Conservation (phyloP, 2,113 vertebrate species). For the Camelus bactrianus region DNA sequence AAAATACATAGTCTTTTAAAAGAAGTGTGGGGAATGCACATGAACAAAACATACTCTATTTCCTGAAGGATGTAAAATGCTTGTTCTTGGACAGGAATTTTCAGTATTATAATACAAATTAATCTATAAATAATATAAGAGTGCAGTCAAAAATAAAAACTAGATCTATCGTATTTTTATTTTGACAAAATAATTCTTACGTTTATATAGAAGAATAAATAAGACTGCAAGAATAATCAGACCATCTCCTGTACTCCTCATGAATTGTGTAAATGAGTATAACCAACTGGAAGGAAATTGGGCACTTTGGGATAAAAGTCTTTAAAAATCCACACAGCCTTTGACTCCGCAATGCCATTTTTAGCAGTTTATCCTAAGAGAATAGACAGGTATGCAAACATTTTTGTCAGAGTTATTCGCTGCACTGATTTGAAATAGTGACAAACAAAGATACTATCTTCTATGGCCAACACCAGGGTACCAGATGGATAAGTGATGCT, state of each 20-base stretch:
- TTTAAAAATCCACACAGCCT: neutral
- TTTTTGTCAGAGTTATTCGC: neutral
- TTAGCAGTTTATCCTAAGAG: neutral
- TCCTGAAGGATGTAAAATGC: neutral
- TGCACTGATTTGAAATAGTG: neutral
- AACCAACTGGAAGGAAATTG: neutral
- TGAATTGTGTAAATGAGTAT: neutral
- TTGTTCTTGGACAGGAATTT: neutral
- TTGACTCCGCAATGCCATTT: neutral
- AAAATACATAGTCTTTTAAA: neutral
- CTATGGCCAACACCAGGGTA: neutral
- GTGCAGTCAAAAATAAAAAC: conserved; percentile 21
- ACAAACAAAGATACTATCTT: neutral
- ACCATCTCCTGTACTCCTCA: neutral
- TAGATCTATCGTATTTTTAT: conserved; percentile 7
- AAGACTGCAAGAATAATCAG: conserved; percentile 44
- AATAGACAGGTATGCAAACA: neutral
- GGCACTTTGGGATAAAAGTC: conserved; percentile 17
- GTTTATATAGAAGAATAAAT: conserved; percentile 43
- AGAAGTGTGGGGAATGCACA: neutral
- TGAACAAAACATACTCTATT: neutral
- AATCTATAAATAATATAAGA: conserved; percentile 33
- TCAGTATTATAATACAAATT: conserved; percentile 23
- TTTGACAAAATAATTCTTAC: conserved; percentile 66
- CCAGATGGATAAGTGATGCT: neutral